Percentiles rank a stretch among this genome's conserved stretches.
Evolutionary conservation across 2,113 vertebrate species (phyloP).

Genomic region (Isichthys henryi): DNA sequence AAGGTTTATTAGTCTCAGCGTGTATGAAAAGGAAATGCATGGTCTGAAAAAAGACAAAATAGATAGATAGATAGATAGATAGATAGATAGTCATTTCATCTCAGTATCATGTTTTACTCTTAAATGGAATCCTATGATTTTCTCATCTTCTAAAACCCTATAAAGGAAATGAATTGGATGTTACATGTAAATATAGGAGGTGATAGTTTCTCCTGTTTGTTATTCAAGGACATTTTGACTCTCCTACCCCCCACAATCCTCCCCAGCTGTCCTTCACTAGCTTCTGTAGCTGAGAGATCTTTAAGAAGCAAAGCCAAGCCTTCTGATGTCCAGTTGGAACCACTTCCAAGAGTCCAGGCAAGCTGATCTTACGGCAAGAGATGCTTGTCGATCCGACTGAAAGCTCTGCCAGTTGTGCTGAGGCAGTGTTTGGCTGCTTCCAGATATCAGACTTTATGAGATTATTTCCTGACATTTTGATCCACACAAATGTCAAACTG

Average conservation of each 20-base stretch:
- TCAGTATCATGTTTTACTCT: background rate
- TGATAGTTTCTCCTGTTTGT: background rate
- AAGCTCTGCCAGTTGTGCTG: background rate
- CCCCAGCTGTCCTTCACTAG: constrained; percentile 4
- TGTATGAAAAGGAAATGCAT: background rate
- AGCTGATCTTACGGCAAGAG: background rate
- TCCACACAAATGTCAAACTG: background rate
- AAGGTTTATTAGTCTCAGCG: background rate
- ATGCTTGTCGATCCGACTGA: background rate
- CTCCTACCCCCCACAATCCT: background rate
- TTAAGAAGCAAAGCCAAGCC: background rate
- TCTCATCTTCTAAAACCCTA: background rate
- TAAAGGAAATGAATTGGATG: background rate
- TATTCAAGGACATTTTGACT: constrained; percentile 2
- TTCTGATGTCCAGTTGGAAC: constrained; percentile 1
- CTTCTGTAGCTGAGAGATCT: background rate
- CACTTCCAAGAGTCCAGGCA: background rate
- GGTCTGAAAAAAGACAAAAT: background rate
- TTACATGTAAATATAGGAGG: background rate
- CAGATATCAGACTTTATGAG: background rate
- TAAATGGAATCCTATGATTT: background rate
- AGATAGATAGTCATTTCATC: background rate
- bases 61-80: too few relatives aligned
- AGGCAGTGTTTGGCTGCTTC: background rate
- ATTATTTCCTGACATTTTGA: background rate